Conservation (phyloP, 2,113 vertebrate species). For the Bombycilla garrulus region DNA sequence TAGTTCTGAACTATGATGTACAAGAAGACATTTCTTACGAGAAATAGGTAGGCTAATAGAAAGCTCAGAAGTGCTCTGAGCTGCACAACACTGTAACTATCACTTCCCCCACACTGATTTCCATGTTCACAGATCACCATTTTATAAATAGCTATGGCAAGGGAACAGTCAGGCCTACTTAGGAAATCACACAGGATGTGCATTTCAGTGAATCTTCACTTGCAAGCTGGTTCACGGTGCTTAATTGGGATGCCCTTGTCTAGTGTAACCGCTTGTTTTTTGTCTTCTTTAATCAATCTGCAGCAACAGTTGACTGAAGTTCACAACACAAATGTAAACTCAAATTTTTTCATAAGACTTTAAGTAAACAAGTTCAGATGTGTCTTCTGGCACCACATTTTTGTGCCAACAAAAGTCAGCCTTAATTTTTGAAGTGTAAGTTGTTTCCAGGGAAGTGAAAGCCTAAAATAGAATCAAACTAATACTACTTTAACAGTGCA, state of each 20-base stretch:
- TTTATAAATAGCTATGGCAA: not conserved
- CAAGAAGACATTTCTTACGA: not conserved
- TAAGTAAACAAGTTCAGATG: not conserved
- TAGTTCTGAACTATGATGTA: not conserved
- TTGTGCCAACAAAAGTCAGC: not conserved
- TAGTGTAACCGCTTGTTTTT: not conserved
- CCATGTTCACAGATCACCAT: not conserved
- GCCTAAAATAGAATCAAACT: slow-evolving; percentile 4
- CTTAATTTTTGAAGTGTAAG: not conserved
- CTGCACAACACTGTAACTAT: not conserved
- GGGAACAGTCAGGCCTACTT: not conserved
- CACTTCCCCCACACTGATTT: not conserved
- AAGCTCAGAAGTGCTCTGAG: not conserved
- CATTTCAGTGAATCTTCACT: not conserved
- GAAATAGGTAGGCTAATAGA: not conserved
- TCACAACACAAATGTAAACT: not conserved
- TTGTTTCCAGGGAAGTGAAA: not conserved
- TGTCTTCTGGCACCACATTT: not conserved
- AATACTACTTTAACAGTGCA: not conserved
- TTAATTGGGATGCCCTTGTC: not conserved
- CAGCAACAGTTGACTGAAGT: not conserved
- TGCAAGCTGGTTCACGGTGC: not conserved
- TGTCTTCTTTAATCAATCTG: not conserved
- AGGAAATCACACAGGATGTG: not conserved
- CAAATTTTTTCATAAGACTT: not conserved